Conservation (phyloP, 1,140 invertebrate genomes). For the Coenobita brevimanus region DNA sequence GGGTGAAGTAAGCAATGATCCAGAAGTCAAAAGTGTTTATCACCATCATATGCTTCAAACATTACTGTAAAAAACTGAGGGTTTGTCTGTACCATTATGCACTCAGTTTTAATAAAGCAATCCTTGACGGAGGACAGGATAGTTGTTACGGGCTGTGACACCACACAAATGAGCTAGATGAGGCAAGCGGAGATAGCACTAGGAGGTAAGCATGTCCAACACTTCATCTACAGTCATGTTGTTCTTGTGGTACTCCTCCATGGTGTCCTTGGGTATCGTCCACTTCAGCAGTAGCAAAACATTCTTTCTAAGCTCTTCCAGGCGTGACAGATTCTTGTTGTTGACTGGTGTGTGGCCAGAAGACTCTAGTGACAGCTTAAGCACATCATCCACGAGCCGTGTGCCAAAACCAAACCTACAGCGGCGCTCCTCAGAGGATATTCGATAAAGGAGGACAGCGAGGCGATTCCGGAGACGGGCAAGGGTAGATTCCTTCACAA, state of each 20-base stretch:
- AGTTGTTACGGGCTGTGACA: too few species aligned
- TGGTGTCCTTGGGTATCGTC: conserved; percentile 69
- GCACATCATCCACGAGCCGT: conserved; percentile 66
- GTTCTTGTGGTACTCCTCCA: conserved; percentile 69
- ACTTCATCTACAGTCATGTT: conserved; percentile 69
- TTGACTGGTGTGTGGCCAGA: conserved; percentile 59
- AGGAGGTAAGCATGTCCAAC: conserved; percentile 68
- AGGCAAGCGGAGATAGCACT: background rate
- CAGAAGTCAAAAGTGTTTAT: too few species aligned
- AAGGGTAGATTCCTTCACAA: conserved; percentile 63
- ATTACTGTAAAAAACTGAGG: too few species aligned
- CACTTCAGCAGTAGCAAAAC: conserved; percentile 67
- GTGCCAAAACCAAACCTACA: conserved; percentile 68
- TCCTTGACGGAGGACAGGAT: too few species aligned
- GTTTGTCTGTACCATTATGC: too few species aligned
- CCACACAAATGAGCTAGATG: too few species aligned
- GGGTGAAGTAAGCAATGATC: too few species aligned
- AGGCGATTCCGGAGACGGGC: conserved; percentile 64
- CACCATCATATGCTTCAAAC: too few species aligned
- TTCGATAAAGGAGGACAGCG: conserved; percentile 68
- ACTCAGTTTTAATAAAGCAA: too few species aligned
- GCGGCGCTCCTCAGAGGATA: conserved; percentile 66
- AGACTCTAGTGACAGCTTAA: conserved; percentile 64
- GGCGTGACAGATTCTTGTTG: conserved; percentile 48
- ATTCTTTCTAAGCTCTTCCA: conserved; percentile 67